Conservation (phyloP, 2,113 vertebrate genomes). For the Oncorhynchus gorbuscha region DNA sequence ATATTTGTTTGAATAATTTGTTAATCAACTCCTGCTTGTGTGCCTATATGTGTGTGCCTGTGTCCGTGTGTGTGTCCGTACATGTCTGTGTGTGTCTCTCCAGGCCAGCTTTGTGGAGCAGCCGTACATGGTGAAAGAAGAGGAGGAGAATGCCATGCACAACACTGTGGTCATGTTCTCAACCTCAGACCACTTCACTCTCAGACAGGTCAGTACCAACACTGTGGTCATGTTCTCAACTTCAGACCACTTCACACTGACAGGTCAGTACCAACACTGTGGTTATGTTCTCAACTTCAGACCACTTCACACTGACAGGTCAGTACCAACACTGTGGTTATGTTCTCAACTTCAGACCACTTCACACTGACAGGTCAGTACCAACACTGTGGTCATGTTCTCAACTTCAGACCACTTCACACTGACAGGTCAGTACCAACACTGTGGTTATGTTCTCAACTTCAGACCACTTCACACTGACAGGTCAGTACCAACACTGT, state of each 20-base stretch:
- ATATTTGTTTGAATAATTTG: too few species aligned
- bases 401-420: too few species aligned
- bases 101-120: constrained; percentile 80
- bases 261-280: too few species aligned
- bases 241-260: constrained; percentile 41
- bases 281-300: too few species aligned
- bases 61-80: background rate
- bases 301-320: too few species aligned
- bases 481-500: constrained; percentile 74
- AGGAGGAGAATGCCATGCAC: constrained; percentile 93
- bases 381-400: too few species aligned
- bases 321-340: too few species aligned
- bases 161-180: constrained; percentile 98
- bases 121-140: constrained; percentile 81
- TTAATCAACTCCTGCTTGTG: background rate
- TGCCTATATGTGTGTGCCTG: constrained; percentile 12
- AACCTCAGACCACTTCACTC: constrained; percentile 61
- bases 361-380: too few species aligned
- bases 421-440: too few species aligned
- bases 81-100: constrained; percentile 39
- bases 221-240: constrained; percentile 88
- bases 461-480: constrained; percentile 72
- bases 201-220: too few species aligned
- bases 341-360: too few species aligned
- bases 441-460: too few species aligned